Evolutionary conservation across 2,113 vertebrate species (phyloP), one percentile per base, ranked within the genome.

Genomic region (Dipodomys ordii): DNA sequence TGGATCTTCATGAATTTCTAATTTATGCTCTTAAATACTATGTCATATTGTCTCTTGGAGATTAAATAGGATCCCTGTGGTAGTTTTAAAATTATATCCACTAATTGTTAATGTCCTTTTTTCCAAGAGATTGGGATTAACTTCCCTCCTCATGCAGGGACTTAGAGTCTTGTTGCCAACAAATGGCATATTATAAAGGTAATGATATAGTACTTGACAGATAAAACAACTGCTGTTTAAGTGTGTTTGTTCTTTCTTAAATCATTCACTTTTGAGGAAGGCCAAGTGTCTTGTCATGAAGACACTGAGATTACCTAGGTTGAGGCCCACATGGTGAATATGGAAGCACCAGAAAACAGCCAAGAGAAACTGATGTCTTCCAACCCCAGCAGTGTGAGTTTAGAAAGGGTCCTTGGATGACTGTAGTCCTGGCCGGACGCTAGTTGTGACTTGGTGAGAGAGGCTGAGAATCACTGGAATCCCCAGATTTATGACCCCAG

Each of bases 1-100:
- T 68, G 87, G n/a, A 10, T 72, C 57, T 87, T 93, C 44, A 74
- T 19, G 64, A 83, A 53, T 85, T 71, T 85, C 44, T 93, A 69
- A 85, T 92, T 13, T 85, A 67, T 19, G 8, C 60, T 87, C 27
- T 93, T 44, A 73, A 87, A 2, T 1, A 25, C 6, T 60, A 20
- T 49, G 28, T 44, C 39, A 65, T 44, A 32, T 73, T 39, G 65
- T 15, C 46, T 76, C 30, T 91, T 87, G 6, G 46, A 94, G 30
- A 90, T 83, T 86, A 89, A 57, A 62, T 22, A 86, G 30, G 25
- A 30, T 27, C 15, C 44, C 64, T 73, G 2, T 46, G 80, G 19
- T 80, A 67, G 27, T 83, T 93, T 95, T 28, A 74, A 90, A 90
- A 88, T 83, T n/a, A 69, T 0, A 32, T 2, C 20, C 28, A 67